phyloP scores from a whole-genome alignment of 2,113 vertebrate species.

The Mirza zaza region DNA sequence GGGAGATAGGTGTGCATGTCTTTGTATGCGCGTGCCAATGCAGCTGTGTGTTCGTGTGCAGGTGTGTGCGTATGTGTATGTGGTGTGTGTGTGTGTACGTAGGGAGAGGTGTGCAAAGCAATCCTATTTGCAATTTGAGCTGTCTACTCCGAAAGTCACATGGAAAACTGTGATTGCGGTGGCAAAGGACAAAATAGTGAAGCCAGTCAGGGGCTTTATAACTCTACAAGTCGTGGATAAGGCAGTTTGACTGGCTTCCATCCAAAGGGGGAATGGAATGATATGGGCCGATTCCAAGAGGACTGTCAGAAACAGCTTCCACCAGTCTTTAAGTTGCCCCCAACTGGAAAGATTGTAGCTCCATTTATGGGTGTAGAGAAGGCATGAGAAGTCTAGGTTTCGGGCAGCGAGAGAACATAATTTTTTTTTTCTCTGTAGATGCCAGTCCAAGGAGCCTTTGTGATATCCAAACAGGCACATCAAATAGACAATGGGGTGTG shows the following conservation, averaged over 20 bases:
- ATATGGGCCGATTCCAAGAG: too few species aligned
- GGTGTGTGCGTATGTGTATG: too few species aligned
- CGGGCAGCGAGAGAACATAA: background rate
- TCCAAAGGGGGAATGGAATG: too few species aligned
- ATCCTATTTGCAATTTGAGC: background rate
- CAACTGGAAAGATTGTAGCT: accelerated
- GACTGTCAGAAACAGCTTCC: too few species aligned
- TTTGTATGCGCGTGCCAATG: background rate
- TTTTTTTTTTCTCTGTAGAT: too few species aligned
- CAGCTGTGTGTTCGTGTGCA: background rate
- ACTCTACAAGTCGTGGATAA: background rate
- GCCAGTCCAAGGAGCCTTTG: background rate
- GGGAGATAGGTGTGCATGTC: accelerated
- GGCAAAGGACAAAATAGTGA: background rate
- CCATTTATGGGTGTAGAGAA: accelerated
- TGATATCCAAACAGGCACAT: background rate
- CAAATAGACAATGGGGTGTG: background rate
- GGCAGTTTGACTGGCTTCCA: too few species aligned
- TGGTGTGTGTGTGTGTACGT: background rate
- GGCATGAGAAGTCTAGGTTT: accelerated
- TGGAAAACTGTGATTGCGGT: background rate
- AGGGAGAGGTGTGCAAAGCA: accelerated
- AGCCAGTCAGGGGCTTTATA: too few species aligned
- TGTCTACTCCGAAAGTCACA: background rate
- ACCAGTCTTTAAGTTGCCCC: background rate